Evolutionary conservation across 2,113 vertebrate genomes (phyloP).

Genomic region (Rhea pennata): DNA sequence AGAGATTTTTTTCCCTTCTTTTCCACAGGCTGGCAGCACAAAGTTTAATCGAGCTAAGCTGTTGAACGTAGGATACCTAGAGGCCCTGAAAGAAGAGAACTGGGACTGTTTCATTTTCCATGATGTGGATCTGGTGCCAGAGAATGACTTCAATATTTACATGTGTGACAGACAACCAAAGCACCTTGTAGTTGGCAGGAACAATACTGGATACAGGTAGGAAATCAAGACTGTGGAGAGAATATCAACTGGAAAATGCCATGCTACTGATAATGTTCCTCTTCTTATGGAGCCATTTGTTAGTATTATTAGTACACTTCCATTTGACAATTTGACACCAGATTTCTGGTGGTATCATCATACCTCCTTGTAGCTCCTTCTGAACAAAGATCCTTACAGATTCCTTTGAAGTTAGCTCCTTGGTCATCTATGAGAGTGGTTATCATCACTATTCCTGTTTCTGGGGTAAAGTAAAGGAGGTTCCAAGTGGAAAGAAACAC

Average conservation of each 20-base stretch:
- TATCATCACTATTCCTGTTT: not conserved
- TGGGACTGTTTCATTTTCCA: slow-evolving; percentile 99
- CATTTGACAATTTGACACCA: not conserved
- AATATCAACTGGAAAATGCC: not conserved
- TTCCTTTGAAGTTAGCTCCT: not conserved
- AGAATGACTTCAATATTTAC: slow-evolving; percentile 94
- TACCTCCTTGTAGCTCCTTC: not conserved
- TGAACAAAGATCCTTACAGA: not conserved
- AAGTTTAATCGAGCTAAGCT: slow-evolving; percentile 97
- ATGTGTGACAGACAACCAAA: slow-evolving; percentile 89
- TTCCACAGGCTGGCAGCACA: slow-evolving; percentile 82
- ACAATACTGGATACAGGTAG: slow-evolving; percentile 95
- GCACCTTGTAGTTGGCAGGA: slow-evolving; percentile 95
- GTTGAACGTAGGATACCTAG: slow-evolving; percentile 93
- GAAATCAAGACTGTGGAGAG: slow-evolving; percentile 15
- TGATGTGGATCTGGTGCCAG: slow-evolving; percentile 94
- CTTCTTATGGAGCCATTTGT: not conserved
- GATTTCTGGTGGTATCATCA: not conserved
- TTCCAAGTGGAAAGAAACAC: not conserved
- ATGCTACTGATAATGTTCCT: not conserved
- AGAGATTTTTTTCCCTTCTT: slow-evolving; percentile 4
- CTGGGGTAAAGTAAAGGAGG: not conserved
- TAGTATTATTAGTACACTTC: not conserved
- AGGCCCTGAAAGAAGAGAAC: slow-evolving; percentile 88
- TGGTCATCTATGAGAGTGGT: not conserved